Evolutionary conservation across 2,113 vertebrate genomes (phyloP), one percentile per base, ranked within the genome.

Genomic region (Actenoides lindsayi): DNA sequence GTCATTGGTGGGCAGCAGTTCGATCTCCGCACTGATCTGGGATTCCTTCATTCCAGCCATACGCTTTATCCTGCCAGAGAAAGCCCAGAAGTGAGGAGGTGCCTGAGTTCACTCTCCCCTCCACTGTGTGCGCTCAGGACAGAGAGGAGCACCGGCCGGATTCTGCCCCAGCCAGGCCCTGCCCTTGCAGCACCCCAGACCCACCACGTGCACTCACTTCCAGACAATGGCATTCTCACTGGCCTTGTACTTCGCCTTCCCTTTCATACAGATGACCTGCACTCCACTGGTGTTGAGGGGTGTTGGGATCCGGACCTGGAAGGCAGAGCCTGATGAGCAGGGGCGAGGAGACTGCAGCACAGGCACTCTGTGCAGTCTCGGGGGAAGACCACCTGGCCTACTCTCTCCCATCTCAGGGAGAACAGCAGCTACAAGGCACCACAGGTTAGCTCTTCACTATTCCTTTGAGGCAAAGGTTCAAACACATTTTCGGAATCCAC

Each of bases 1-100:
- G 96, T 99, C 99, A 13, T 99, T 99, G 94, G 99, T 99, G 84
- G 99, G 99, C 92, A 99, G 98, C 93, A 99, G 98, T 97, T 99
- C 99, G 18, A 99, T 99, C 98, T 99, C 99, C 2, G 99, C 99
- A 5, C 99, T 99, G 98, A 99, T 99, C 98, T 99, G 99, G 28
- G 99, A 99, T 97, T 99, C 99, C 98, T 99, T 99, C 99, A 99
- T 99, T 89, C 99, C 99, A 82, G 99, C 99, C 99, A 99, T 99
- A 51, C 99, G 99, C 97, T 99, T 99, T 97, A 99, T 99, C 98
- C 99, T 99, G 44, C 8, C 23, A 42, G 67, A 74, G 69, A 59
- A 90, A 67, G 41, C 8, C 18, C 78, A 51, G 9, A 76, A 79
- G 27, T 85, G 30, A 83, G 30, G 20, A 63, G 5, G 41, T 31